phyloP scores from a whole-genome alignment of 2,797 vertebrate genomes.

The Sarcoramphus papa region DNA sequence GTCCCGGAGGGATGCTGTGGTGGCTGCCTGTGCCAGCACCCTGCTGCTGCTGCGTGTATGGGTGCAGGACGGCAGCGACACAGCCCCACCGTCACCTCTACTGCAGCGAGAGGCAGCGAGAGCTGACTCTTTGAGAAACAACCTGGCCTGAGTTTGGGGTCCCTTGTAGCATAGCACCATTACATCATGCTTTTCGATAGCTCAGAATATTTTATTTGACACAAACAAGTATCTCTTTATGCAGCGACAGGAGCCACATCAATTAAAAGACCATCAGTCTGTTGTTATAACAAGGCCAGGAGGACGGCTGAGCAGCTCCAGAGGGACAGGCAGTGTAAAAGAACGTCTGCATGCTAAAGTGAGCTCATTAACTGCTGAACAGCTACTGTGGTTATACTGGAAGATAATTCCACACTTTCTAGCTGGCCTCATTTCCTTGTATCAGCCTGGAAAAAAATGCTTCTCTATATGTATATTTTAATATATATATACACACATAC shows the following conservation, averaged over 20 bases:
- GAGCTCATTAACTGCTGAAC: background rate
- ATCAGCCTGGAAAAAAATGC: background rate
- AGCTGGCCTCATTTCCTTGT: background rate
- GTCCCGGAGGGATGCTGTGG: background rate
- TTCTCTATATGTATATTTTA: background rate
- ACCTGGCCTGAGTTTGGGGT: background rate
- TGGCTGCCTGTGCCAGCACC: background rate
- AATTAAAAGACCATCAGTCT: background rate
- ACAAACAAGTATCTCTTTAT: background rate
- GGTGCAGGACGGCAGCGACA: background rate
- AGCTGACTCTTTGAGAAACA: background rate
- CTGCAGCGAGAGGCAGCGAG: rapidly evolving
- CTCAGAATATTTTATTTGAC: background rate
- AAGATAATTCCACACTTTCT: background rate
- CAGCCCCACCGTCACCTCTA: background rate
- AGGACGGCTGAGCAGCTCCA: background rate
- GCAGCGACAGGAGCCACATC: rapidly evolving
- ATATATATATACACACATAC: background rate
- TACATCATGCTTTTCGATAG: background rate
- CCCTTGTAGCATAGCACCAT: background rate
- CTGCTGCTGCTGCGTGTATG: rapidly evolving
- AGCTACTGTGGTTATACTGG: background rate
- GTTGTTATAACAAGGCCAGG: background rate
- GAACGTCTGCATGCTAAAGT: background rate
- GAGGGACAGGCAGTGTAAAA: background rate